phyloP scores from a whole-genome alignment of 2,888 invertebrate genomes.

The Arrhopalites spinosus region DNA sequence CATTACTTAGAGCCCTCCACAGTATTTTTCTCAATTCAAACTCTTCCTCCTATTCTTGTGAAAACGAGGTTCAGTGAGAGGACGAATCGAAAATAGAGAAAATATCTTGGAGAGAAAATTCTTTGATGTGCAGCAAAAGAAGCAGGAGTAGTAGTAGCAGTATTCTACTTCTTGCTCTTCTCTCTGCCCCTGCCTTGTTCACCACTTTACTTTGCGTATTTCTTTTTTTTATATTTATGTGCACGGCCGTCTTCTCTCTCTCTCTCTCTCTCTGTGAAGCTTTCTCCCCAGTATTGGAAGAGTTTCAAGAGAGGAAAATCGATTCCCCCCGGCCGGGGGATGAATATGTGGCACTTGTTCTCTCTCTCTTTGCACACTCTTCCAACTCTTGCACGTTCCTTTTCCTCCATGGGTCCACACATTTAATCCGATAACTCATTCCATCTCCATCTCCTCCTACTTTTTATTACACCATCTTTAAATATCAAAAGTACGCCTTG shows the following conservation, averaged over 20 bases:
- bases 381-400: no score
- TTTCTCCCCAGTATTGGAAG: slow-evolving; percentile 17
- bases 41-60: background rate
- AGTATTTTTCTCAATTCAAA: background rate
- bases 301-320: slow-evolving; percentile 25
- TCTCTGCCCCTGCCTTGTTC: background rate
- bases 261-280: background rate
- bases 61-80: background rate
- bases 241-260: background rate
- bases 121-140: slow-evolving; percentile 11
- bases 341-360: background rate
- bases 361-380: no score
- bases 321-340: background rate
- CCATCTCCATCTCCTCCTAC: background rate
- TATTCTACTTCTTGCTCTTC: background rate
- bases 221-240: background rate
- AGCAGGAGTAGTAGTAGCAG: no score
- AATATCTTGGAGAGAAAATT: slow-evolving; percentile 21
- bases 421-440: slow-evolving; percentile 6
- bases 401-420: no score
- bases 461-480: background rate
- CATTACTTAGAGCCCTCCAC: slow-evolving; percentile 1
- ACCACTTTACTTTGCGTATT: background rate
- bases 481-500: background rate
- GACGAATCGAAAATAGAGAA: slow-evolving; percentile 19